Evolutionary conservation across 2,888 invertebrate species (phyloP).

Genomic region (Ophion slaviceki): DNA sequence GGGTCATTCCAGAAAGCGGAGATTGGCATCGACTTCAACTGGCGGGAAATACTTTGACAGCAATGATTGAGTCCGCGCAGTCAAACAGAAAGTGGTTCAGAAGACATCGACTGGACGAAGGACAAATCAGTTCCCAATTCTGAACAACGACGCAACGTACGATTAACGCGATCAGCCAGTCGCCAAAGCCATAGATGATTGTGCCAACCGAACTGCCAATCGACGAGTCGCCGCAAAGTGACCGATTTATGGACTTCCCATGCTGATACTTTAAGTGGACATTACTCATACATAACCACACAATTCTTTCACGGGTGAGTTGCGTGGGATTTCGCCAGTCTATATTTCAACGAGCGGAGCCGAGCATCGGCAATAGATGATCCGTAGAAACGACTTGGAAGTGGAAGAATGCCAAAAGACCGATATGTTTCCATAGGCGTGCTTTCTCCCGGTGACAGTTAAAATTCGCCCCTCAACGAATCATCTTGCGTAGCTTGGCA

Average conservation of each 20-base stretch:
- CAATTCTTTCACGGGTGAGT: neutral
- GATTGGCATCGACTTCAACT: neutral
- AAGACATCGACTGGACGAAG: too few species aligned
- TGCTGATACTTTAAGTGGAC: too few species aligned
- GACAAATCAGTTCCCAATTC: too few species aligned
- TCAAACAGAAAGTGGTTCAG: too few species aligned
- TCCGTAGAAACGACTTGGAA: neutral
- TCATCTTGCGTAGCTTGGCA: slow-evolving; percentile 11
- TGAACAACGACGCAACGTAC: too few species aligned
- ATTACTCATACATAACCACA: neutral
- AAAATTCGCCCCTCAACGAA: slow-evolving; percentile 23
- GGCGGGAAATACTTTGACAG: too few species aligned
- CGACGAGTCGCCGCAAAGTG: too few species aligned
- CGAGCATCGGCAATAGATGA: slow-evolving; percentile 7
- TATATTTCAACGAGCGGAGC: slow-evolving; percentile 12
- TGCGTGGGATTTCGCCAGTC: neutral
- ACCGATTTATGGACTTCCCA: too few species aligned
- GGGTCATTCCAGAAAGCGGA: neutral
- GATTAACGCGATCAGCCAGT: too few species aligned
- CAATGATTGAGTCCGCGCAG: too few species aligned
- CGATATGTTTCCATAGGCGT: slow-evolving; percentile 20
- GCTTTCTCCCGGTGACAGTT: slow-evolving; percentile 20
- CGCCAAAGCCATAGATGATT: too few species aligned
- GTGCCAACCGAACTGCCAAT: too few species aligned
- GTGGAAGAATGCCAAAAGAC: slow-evolving; percentile 9